Evolutionary conservation across 2,797 vertebrate genomes (phyloP).

Genomic region (Sebastes cheni): DNA sequence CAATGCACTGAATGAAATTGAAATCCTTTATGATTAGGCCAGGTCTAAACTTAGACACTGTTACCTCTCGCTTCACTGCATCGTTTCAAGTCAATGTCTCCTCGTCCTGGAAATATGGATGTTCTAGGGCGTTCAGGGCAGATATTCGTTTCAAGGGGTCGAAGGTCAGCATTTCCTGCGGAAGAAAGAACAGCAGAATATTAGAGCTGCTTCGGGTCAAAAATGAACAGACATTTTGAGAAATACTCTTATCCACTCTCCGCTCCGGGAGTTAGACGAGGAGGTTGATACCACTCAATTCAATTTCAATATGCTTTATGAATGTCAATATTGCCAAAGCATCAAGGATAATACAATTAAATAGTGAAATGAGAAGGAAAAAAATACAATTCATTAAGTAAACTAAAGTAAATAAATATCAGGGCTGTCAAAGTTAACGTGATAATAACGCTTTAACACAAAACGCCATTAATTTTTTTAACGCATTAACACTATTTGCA

Average conservation of each 20-base stretch:
- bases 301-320: too few relatives aligned
- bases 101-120: slow-evolving; percentile 83
- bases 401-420: too few relatives aligned
- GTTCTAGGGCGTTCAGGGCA: slow-evolving; percentile 86
- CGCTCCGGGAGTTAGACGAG: neutral
- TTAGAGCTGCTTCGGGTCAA: slow-evolving; percentile 8
- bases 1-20: slow-evolving; percentile 35
- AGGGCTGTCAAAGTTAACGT: too few relatives aligned
- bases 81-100: slow-evolving; percentile 63
- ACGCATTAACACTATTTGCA: too few relatives aligned
- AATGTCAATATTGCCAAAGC: too few relatives aligned
- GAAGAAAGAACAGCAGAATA: slow-evolving; percentile 8
- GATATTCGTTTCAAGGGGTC: slow-evolving; percentile 88
- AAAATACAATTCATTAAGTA: too few relatives aligned
- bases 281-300: too few relatives aligned
- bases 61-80: slow-evolving; percentile 36
- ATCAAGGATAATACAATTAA: too few relatives aligned
- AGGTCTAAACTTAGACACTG: slow-evolving; percentile 42
- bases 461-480: too few relatives aligned
- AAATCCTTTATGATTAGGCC: slow-evolving; percentile 34
- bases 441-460: too few relatives aligned
- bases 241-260: neutral
- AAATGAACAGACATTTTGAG: neutral
- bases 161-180: slow-evolving; percentile 90
- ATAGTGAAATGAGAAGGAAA: too few relatives aligned